Percentiles rank a stretch among this genome's conserved stretches.
Conservation (phyloP, 1,140 invertebrate species). For the Aphidius gifuensis region DNA sequence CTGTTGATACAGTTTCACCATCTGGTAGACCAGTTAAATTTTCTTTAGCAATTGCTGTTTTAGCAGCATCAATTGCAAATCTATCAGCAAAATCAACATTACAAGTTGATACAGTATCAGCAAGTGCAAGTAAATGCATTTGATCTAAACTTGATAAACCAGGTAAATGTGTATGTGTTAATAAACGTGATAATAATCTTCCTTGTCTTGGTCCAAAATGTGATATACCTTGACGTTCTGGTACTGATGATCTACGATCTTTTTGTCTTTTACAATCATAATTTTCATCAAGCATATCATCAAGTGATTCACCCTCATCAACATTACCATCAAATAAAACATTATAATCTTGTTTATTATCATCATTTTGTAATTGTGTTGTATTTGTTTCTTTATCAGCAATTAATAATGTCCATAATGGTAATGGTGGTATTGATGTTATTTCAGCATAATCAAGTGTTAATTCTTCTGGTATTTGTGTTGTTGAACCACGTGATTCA, state of each 20-base stretch:
- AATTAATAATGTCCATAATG: slow-evolving; percentile 90
- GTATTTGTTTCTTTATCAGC: slow-evolving; percentile 79
- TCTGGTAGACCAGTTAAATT: slow-evolving; percentile 63
- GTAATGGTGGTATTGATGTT: slow-evolving; percentile 92
- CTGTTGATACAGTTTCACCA: slow-evolving; percentile 63
- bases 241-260: slow-evolving; percentile 64
- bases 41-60: slow-evolving; percentile 68
- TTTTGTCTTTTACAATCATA: slow-evolving; percentile 60
- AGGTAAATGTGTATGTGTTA: slow-evolving; percentile 95
- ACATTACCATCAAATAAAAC: slow-evolving; percentile 80
- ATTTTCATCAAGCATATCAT: slow-evolving; percentile 72
- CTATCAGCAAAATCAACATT: slow-evolving; percentile 83
- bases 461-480: slow-evolving; percentile 76
- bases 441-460: slow-evolving; percentile 94
- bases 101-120: slow-evolving; percentile 94
- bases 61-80: slow-evolving; percentile 75
- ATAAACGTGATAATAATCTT: slow-evolving; percentile 76
- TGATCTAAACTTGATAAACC: slow-evolving; percentile 96
- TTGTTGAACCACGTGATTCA: slow-evolving; percentile 61
- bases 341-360: slow-evolving; percentile 71
- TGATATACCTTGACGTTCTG: slow-evolving; percentile 70
- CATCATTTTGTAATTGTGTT: slow-evolving; percentile 43
- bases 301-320: slow-evolving; percentile 75
- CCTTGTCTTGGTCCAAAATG: slow-evolving; percentile 82
- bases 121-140: slow-evolving; percentile 96